Evolutionary conservation across 2,797 vertebrate species (phyloP).

Genomic region (Synaphobranchus kaupii): DNA sequence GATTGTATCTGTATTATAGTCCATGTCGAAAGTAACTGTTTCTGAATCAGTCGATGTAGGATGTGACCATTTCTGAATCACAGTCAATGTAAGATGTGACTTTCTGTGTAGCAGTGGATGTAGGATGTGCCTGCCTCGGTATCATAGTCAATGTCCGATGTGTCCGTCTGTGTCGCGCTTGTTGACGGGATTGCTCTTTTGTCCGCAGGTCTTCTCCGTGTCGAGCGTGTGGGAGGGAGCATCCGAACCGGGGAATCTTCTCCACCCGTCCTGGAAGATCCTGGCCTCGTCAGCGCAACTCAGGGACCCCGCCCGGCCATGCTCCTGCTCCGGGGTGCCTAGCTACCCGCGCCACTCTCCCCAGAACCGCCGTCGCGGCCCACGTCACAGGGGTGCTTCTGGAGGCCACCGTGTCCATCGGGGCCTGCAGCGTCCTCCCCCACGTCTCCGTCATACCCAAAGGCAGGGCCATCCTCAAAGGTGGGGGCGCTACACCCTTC

Average conservation of each 20-base stretch:
- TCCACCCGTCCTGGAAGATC: conserved; percentile 74
- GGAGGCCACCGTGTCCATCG: conserved; percentile 86
- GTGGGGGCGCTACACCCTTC: conserved; percentile 62
- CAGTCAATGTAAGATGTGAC: too few species aligned
- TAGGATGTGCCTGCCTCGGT: not conserved
- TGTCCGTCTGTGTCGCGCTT: not conserved
- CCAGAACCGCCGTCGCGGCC: conserved; percentile 79
- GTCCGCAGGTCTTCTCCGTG: conserved; percentile 74
- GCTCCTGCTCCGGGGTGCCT: conserved; percentile 49
- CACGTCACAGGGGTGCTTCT: conserved; percentile 85
- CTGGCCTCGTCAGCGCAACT: conserved; percentile 56
- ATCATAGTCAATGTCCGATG: not conserved
- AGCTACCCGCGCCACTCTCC: conserved; percentile 77
- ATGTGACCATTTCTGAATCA: too few species aligned
- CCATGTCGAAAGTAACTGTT: too few species aligned
- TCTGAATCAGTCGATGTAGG: too few species aligned
- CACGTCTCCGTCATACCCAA: conserved; percentile 71
- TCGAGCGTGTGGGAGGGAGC: conserved; percentile 51
- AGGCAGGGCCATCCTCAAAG: conserved; percentile 88
- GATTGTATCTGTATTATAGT: too few species aligned
- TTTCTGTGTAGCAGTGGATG: too few species aligned
- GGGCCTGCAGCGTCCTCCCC: conserved; percentile 79
- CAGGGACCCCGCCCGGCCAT: conserved; percentile 56
- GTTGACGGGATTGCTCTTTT: not conserved
- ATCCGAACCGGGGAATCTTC: conserved; percentile 61